Base-by-base conservation (phyloP, 2,113 vertebrate genomes). In the Verasper variegatus region DNA sequence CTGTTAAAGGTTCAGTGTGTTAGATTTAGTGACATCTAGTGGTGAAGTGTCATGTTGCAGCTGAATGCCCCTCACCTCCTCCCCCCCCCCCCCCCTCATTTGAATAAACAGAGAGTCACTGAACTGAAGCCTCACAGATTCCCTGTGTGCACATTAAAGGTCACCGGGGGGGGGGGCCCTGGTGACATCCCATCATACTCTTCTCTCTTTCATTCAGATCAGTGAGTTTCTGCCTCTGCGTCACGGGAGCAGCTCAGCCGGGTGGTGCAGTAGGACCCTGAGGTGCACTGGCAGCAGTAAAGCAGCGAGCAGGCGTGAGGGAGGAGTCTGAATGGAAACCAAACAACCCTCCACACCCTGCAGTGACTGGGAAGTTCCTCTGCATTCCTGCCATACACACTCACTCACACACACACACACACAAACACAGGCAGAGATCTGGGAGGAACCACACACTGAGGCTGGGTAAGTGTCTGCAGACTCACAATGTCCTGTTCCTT, bases 251-350 rank as follows among this genome's bases (percentile, higher is more conserved):
- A 51, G 47, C 47, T 17, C n/a, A 21, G 52, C 52, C 52, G 18
- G 54, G 82, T 65, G 52, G 71, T 75, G 86, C 91, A 86, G 56
- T 93, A 93, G 94, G 93, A 95, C 93, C 94, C 90, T 69, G 93
- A 35, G 87, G 60, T 68, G 80, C 70, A 67, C 68, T 37, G 20
- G 68, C 42, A 42, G 20, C 56, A 23, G 56, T 42, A n/a, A 78
- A 74, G 59, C 75, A 76, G 55, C 4, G 59, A 80, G 51, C 51
- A 54, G 18, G 14, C 4, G 40, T 72, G 7, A 10, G 68, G 90
- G 89, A 86, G 89, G 91, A 88, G 90, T 60, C 67, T 86, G 79
- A 47, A 56, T 66, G 14, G 21, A 88, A 90, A 89, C 84, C 73
- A 83, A 85, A 76, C 79, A 88, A 64, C 37, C 55, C 65, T 92